Conservation (phyloP, 2,797 vertebrate genomes). For the Sebastes steindachneri region DNA sequence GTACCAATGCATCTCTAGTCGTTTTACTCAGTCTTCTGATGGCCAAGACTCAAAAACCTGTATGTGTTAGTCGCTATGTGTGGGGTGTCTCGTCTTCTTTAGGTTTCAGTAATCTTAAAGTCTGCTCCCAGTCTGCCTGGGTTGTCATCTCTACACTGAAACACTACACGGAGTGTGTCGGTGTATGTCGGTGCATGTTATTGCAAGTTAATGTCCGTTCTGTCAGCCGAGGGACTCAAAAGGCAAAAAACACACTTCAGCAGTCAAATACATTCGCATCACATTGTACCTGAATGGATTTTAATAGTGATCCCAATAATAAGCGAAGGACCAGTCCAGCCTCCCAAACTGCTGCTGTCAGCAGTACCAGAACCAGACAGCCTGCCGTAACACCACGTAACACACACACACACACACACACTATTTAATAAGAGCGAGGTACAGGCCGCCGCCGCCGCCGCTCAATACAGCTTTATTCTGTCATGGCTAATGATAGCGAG, state of each 20-base stretch:
- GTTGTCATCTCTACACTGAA: neutral
- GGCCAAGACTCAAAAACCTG: neutral
- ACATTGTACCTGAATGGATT: conserved; percentile 1
- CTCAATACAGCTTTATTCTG: conserved; percentile 58
- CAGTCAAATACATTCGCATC: neutral
- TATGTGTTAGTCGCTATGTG: neutral
- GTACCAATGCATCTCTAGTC: neutral
- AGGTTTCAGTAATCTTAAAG: neutral
- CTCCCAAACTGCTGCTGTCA: conserved; percentile 49
- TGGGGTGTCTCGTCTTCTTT: neutral
- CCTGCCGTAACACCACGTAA: neutral
- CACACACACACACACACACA: neutral
- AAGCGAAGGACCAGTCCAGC: conserved; percentile 9
- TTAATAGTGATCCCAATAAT: conserved; percentile 28
- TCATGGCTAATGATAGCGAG: conserved; percentile 44
- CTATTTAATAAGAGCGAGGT: conserved; percentile 45
- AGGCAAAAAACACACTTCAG: neutral
- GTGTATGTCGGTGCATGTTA: neutral
- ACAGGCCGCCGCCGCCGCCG: neutral
- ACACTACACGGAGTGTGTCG: neutral
- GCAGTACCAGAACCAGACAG: conserved; percentile 30
- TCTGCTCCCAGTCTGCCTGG: neutral
- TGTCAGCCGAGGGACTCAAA: neutral
- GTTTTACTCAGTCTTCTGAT: neutral
- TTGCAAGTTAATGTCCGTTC: neutral